Conservation (phyloP, 2,888 invertebrate genomes). For the Melanophora roralis region DNA sequence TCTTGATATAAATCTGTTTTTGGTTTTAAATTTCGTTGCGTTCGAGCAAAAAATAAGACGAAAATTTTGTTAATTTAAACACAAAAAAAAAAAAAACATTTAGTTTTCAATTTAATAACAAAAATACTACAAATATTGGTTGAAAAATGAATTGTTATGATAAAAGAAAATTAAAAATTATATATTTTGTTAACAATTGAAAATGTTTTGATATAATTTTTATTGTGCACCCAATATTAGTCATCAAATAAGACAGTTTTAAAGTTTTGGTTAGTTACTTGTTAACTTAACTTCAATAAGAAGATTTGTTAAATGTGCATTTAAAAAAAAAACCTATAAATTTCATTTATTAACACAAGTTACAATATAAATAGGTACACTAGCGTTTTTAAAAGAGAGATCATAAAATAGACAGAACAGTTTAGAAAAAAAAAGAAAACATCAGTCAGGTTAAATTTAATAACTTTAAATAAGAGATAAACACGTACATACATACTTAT, state of each 20-base stretch:
- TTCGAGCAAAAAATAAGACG: conserved; percentile 1
- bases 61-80: conserved; percentile 41
- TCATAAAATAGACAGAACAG: no score
- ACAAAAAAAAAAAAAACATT: conserved; percentile 35
- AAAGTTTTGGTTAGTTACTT: no score
- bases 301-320: no score
- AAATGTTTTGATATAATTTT: neutral
- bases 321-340: no score
- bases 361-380: no score
- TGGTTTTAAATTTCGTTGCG: neutral
- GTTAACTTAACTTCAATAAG: no score
- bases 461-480: no score
- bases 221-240: neutral
- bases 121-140: neutral
- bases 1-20: conserved; percentile 73
- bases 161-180: neutral
- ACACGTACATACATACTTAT: no score
- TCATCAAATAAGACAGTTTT: neutral
- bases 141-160: neutral
- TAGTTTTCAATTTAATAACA: conserved; percentile 12
- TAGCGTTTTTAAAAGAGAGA: no score
- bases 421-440: no score
- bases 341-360: no score
- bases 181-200: neutral
- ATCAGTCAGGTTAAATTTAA: no score